phyloP scores from a whole-genome alignment of 2,113 vertebrate genomes.

The Alligator sinensis region DNA sequence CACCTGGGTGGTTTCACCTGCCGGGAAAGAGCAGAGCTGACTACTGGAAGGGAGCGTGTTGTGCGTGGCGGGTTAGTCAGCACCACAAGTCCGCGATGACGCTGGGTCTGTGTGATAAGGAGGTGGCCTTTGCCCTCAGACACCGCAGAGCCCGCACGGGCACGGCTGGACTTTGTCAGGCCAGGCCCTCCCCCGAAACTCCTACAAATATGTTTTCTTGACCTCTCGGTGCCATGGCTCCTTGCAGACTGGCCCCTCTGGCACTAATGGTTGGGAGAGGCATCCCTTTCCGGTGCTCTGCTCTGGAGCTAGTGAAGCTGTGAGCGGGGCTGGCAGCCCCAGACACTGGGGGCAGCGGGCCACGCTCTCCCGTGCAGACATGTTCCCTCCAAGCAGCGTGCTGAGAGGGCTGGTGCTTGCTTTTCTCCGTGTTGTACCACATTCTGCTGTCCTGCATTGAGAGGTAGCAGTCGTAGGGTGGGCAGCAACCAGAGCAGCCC shows the following conservation, averaged over 20 bases:
- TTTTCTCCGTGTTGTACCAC: not conserved
- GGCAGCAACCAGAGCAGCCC: not conserved
- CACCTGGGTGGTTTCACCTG: not conserved
- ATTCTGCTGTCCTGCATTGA: not conserved
- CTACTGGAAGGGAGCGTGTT: not conserved
- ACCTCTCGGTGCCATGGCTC: constrained; percentile 14
- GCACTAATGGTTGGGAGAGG: not conserved
- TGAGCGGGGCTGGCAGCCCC: no score
- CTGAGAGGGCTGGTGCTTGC: not conserved
- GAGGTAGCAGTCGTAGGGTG: not conserved
- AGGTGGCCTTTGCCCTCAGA: constrained; percentile 59
- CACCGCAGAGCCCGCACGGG: not conserved
- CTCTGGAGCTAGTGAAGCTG: not conserved
- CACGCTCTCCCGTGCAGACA: no score
- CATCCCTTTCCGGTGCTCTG: not conserved
- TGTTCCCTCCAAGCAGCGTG: no score
- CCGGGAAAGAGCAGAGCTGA: rapidly evolving
- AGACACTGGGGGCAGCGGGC: no score
- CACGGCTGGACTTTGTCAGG: constrained; percentile 67
- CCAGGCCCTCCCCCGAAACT: constrained; percentile 11
- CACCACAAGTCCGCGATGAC: constrained; percentile 17
- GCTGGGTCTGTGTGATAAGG: constrained; percentile 23
- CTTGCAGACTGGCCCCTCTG: not conserved
- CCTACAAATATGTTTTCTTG: not conserved
- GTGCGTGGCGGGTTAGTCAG: not conserved